Evolutionary conservation across 2,888 invertebrate species (phyloP).

Genomic region (Agriopis leucophaearia): DNA sequence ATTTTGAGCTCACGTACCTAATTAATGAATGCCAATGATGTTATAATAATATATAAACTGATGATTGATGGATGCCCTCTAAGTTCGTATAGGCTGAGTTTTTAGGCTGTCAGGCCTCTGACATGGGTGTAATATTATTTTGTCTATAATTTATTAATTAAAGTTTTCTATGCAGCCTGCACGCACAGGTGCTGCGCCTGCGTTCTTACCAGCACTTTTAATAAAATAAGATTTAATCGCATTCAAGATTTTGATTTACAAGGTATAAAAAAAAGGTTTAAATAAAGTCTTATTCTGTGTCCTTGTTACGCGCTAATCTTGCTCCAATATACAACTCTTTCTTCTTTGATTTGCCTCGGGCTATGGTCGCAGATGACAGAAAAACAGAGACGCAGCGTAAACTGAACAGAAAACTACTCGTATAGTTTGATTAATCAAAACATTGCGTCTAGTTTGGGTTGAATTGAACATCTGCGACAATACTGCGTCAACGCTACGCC

Average conservation of each 20-base stretch:
- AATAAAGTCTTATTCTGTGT: not conserved
- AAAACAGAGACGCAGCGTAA: not conserved
- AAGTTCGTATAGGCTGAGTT: no score
- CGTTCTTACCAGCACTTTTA: slow-evolving; percentile 22
- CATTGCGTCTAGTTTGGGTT: slow-evolving; percentile 26
- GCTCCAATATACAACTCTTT: not conserved
- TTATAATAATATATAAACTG: no score
- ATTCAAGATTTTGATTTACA: not conserved
- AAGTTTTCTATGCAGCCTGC: slow-evolving; percentile 15
- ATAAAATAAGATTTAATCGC: slow-evolving; percentile 6
- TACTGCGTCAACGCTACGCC: slow-evolving; percentile 8
- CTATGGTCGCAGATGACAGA: not conserved
- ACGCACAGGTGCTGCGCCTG: no score
- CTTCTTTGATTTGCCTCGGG: not conserved
- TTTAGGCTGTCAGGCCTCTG: no score
- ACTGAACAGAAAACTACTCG: slow-evolving; percentile 7
- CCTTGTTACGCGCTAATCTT: not conserved
- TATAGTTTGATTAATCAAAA: slow-evolving; percentile 26
- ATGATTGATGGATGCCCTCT: no score
- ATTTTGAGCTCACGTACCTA: no score
- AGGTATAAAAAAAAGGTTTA: not conserved
- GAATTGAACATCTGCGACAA: slow-evolving; percentile 32
- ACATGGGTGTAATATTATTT: slow-evolving; percentile 37
- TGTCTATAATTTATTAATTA: slow-evolving; percentile 45
- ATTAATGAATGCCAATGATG: no score